Evolutionary conservation across 2,797 vertebrate species (phyloP), one percentile per base, ranked within the genome.

Genomic region (Antrozous pallidus): DNA sequence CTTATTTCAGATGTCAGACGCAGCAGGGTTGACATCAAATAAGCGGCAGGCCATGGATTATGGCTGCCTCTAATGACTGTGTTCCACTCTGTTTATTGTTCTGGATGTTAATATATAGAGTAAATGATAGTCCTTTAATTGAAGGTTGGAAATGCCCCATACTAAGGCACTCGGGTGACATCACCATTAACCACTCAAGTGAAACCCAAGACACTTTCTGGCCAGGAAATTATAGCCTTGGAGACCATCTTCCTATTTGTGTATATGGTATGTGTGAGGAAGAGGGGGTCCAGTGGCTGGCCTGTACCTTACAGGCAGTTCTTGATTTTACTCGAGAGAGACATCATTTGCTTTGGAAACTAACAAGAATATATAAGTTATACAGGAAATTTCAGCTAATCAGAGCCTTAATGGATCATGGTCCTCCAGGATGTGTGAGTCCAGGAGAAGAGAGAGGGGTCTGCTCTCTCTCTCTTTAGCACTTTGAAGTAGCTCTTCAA

Each of bases 81-180:
- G 88, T 98, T 98, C 61, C 93, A 58, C 42, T 88, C 45, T 93
- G 96, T 96, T 95, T 96, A 91, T 97, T 96, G 96, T 96, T 97
- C 82, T 97, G 91, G 96, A 98, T 98, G 97, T 98, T 98, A 98
- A 96, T 97, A 98, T 98, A 98, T 97, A 98, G 97, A 98, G 97
- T 95, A 98, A 98, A 98, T 98, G 69, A 97, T 73, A 98, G 97
- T 63, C 67, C 80, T 84, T 94, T 95, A 97, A 97, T 96, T 97
- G 95, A 98, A 95, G 92, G 95, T 96, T 98, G 17, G 96, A 97
- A 97, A 92, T 91, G 90, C 8, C 94, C 80, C 88, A 81, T 75
- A 18, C 65, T 95, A 88, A 97, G 89, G 14, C 14, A 24, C 97
- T 96, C 28, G 47, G 67, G 94, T 94, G 92, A 97, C 96, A 96